Evolutionary conservation across 2,113 vertebrate genomes (phyloP), one percentile per base, ranked within the genome.

Genomic region (Alosa alosa): DNA sequence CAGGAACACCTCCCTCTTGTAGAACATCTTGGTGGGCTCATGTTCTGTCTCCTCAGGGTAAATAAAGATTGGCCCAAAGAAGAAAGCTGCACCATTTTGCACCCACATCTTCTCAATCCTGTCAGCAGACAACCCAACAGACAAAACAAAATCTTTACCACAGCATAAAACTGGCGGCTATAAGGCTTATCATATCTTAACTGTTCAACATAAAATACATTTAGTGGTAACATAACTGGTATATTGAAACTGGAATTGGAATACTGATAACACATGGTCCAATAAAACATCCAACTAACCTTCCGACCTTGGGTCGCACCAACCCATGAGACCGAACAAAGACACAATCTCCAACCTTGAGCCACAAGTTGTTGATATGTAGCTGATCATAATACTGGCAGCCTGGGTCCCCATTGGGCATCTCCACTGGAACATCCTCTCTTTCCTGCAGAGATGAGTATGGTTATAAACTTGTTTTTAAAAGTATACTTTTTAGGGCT

Each of bases 11-110:
- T 99, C 98, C 92, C 96, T 97, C 93, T 98, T 98, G 93, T 99
- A 99, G 91, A 99, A 99, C 98, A 99, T 99, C 94, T 98, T 99
- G 45, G 98, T 99, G 87, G 98, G 98, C 81, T 99, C 98, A 57
- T 99, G 98, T 85, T 97, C 97, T 0, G 98, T 99, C 91, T 99
- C 98, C 89, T 99, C 98, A 7, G 98, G 98, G 85, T 98, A 97
- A 90, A 99, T 98, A 87, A 99, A 99, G 87, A 99, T 98, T 4
- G 98, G 98, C 72, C 98, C 98, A 90, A 98, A 99, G 92, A 99
- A 99, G 93, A 97, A 98, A 0, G 95, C 94, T 2, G 96, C 95
- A 93, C 97, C 97, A 89, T 97, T 96, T 88, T 97, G 95, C 81
- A 97, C 93, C 98, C 98, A 99, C 93, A 99, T 96, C 91, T 99